Conservation (phyloP, 1,140 invertebrate species). For the Bathynomus jamesi region DNA sequence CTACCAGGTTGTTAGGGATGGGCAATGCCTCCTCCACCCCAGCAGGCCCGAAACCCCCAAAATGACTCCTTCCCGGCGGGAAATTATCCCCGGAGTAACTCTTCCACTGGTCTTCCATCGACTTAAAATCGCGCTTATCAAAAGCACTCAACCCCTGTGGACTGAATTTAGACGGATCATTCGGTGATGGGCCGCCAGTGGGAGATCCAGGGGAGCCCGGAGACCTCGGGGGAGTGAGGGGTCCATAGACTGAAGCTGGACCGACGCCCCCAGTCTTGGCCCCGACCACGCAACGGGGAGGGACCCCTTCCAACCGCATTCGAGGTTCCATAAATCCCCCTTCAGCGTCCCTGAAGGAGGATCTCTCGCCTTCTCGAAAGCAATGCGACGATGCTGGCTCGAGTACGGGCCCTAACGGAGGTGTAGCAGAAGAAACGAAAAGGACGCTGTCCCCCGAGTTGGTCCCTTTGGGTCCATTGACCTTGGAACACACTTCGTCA, state of each 20-base stretch:
- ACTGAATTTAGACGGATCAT: neutral
- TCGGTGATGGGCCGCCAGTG: conserved; percentile 5
- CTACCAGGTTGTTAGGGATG: neutral
- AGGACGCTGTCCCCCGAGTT: conserved; percentile 18
- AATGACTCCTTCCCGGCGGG: too few relatives aligned
- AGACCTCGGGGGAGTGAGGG: neutral
- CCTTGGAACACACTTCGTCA: conserved; percentile 41
- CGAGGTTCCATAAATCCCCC: too few relatives aligned
- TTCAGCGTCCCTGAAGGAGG: too few relatives aligned
- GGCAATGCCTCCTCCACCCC: too few relatives aligned
- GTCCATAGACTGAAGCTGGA: conserved; percentile 3
- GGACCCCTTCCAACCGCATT: too few relatives aligned
- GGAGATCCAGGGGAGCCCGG: neutral
- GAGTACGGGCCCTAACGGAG: neutral
- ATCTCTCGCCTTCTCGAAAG: neutral
- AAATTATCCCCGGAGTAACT: neutral
- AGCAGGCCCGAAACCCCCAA: too few relatives aligned
- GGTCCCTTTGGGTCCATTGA: conserved; percentile 40
- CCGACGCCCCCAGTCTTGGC: neutral
- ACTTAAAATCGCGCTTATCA: conserved; percentile 8
- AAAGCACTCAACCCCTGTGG: conserved; percentile 10
- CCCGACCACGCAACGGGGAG: neutral
- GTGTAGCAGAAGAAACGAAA: neutral
- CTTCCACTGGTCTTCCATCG: conserved; percentile 11
- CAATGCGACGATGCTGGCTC: neutral